phyloP scores from a whole-genome alignment of 2,888 invertebrate genomes.

The Nephrotoma appendiculata region DNA sequence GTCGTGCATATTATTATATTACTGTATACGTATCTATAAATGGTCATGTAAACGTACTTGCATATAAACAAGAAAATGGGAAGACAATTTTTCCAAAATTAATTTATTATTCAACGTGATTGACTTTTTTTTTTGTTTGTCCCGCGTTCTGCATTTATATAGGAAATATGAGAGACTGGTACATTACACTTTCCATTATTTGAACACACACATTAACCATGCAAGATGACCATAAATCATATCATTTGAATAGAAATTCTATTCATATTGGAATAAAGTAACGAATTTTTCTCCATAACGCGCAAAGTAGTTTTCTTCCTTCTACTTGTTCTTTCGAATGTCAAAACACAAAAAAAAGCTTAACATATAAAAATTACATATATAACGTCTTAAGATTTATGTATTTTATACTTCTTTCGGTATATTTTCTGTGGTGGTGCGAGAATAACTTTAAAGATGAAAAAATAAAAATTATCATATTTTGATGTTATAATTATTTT shows the following conservation, averaged over 20 bases:
- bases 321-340: background rate
- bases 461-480: constrained; percentile 1
- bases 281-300: background rate
- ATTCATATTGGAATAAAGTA: background rate
- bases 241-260: background rate
- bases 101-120: background rate
- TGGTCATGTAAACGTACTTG: background rate
- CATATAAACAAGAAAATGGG: background rate
- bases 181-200: background rate
- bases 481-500: constrained; percentile 4
- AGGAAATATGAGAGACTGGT: background rate
- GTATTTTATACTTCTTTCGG: background rate
- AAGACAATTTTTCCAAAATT: background rate
- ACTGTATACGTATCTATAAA: background rate
- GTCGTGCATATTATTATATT: background rate
- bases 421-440: background rate
- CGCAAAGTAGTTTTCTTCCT: background rate
- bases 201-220: background rate
- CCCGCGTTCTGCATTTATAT: background rate
- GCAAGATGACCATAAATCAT: background rate
- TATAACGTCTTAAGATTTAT: background rate
- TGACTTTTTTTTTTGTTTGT: background rate
- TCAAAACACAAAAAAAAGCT: background rate
- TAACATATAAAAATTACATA: background rate
- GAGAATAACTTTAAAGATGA: background rate